Base-by-base conservation (phyloP, 1,140 invertebrate genomes). In the Eurosta solidaginis region DNA sequence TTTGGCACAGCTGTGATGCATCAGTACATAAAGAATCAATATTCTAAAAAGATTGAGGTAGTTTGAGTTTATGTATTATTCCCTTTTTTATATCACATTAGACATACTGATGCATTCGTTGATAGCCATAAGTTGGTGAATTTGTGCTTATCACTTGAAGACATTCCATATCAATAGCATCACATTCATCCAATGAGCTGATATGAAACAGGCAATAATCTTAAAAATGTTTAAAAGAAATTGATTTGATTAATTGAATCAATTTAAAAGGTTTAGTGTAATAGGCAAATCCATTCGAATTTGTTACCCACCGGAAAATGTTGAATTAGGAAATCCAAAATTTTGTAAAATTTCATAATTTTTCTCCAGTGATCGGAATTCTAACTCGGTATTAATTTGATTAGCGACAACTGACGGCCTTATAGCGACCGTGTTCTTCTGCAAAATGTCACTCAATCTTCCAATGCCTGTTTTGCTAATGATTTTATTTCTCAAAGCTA, bases 51-150 rank as follows among this genome's bases (percentile, higher is more conserved):
- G 29, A 40, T 27, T 74, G 12, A n/a, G 12, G 52, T n/a, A n/a
- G n/a, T n/a, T n/a, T n/a, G n/a, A n/a, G 12, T 7, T 49, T 47
- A 47, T 74, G 36, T 47, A 9, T n/a, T 45, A 27, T 2, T 22
- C 1, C 1, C 25, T 27, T 47, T 29, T 36, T 27, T 49, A 40
- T 42, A 6, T 54, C 14, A 7, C 3, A 10, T 20, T 20, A 12
- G 33, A 81, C 83, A 82, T 76, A 86, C 84, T 86, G 84, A 77
- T 86, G 84, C 12, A 83, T 86, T 1, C 84, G 79, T 27, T 83
- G 83, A 78, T 86, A 86, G 27, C 84, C 84, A 73, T 82, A 86
- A 2, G 84, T 77, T 0, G 82, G 79, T 29, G 54, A 50, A 68
- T 83, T 82, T 50, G 79, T 83, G 12, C 78, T 81, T 44, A 86